Percentiles rank a stretch among this genome's conserved stretches.
phyloP scores from a whole-genome alignment of 2,888 invertebrate species.

The Aplocera efformata region DNA sequence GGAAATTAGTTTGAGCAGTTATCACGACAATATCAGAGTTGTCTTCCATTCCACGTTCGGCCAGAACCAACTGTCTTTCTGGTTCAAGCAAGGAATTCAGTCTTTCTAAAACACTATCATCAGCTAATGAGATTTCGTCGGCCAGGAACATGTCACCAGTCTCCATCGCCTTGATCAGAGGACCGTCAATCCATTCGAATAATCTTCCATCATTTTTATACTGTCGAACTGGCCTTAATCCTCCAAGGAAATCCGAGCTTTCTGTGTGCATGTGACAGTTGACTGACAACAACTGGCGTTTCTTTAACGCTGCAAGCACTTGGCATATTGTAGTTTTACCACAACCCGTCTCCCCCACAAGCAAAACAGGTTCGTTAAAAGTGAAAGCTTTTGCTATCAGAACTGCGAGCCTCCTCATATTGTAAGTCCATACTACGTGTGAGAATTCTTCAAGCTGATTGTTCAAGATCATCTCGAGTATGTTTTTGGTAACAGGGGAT shows the following conservation, averaged over 20 bases:
- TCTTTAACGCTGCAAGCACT: slow-evolving; percentile 86
- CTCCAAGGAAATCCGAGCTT: slow-evolving; percentile 98
- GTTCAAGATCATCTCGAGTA: slow-evolving; percentile 84
- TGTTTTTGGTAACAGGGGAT: slow-evolving; percentile 87
- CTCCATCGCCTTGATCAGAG: slow-evolving; percentile 94
- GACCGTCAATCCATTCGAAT: slow-evolving; percentile 99
- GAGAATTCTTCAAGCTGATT: slow-evolving; percentile 80
- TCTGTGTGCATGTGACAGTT: slow-evolving; percentile 99
- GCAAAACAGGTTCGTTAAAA: slow-evolving; percentile 95
- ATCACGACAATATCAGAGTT: slow-evolving; percentile 81
- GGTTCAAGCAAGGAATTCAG: slow-evolving; percentile 97
- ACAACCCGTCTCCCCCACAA: slow-evolving; percentile 99
- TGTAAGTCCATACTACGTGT: slow-evolving; percentile 96
- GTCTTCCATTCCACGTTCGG: slow-evolving; percentile 91
- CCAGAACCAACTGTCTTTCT: slow-evolving; percentile 92
- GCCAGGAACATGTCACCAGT: slow-evolving; percentile 94
- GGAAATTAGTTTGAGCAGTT: slow-evolving; percentile 87
- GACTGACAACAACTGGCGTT: slow-evolving; percentile 86
- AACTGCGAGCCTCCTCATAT: slow-evolving; percentile 91
- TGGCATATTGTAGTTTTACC: slow-evolving; percentile 98
- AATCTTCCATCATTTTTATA: slow-evolving; percentile 82
- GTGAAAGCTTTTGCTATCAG: slow-evolving; percentile 90
- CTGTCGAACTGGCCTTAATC: slow-evolving; percentile 92
- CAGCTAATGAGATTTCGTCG: slow-evolving; percentile 99
- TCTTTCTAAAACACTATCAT: slow-evolving; percentile 98